phyloP scores from a whole-genome alignment of 2,113 vertebrate genomes.

The Oxygymnocypris stewartii region DNA sequence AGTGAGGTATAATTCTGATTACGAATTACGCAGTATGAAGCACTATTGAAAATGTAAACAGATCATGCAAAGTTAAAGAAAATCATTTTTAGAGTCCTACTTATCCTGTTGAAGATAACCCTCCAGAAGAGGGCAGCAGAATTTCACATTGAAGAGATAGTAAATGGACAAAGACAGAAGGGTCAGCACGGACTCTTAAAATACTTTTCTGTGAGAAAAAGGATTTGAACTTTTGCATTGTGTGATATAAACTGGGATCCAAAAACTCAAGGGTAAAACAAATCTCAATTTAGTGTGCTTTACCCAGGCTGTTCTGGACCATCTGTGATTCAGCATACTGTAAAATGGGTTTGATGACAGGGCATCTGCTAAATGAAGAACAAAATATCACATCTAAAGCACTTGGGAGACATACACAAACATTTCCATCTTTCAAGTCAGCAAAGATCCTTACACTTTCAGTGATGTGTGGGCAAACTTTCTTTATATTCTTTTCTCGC shows the following conservation, averaged over 20 bases:
- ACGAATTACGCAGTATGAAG: not conserved
- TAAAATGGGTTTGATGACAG: not conserved
- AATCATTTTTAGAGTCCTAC: not conserved
- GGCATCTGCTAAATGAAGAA: not conserved
- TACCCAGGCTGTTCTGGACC: not conserved
- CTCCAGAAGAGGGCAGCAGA: conserved; percentile 25
- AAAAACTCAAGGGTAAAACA: conserved; percentile 24
- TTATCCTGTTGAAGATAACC: not conserved
- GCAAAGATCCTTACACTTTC: not conserved
- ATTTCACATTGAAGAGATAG: not conserved
- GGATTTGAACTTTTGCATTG: not conserved
- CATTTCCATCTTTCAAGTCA: not conserved
- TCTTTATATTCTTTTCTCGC: not conserved
- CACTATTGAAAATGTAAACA: not conserved
- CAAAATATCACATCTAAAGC: not conserved
- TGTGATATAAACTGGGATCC: not conserved
- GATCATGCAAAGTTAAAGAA: not conserved
- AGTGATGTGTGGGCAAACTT: not conserved
- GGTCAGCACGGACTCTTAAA: not conserved
- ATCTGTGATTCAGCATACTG: conserved; percentile 1
- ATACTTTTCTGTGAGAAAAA: not conserved
- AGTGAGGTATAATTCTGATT: not conserved
- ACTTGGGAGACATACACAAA: not conserved
- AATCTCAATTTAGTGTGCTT: not conserved
- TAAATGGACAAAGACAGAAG: not conserved